These are phyloP conservation scores for Brenthis daphne DNA, from an alignment of 2,888 invertebrate species.

Conservation along the genomic window DNA sequence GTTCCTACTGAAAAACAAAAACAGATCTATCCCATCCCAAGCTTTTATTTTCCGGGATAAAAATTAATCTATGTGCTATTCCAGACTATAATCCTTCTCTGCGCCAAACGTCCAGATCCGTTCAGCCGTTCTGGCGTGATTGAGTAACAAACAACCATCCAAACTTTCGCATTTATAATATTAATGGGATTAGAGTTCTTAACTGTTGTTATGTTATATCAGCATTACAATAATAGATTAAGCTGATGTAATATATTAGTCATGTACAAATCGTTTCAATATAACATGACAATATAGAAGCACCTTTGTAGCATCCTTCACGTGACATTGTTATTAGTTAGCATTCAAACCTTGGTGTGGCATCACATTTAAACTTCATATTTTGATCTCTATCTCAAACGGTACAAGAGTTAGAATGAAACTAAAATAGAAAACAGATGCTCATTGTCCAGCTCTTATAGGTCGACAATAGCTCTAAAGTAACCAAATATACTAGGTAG, in stretches of 20 bases:
- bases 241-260: background rate
- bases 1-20: no score
- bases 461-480: constrained; percentile 32
- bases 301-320: constrained; percentile 25
- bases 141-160: no score
- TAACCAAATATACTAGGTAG: background rate
- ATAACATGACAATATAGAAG: constrained; percentile 14
- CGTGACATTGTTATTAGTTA: constrained; percentile 27
- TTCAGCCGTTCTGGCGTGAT: no score
- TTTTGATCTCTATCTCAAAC: constrained; percentile 12
- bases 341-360: constrained; percentile 29
- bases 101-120: no score
- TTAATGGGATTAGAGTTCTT: no score
- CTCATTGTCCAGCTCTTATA: constrained; percentile 27
- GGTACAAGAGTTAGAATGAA: constrained; percentile 2
- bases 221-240: background rate
- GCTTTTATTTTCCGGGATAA: no score
- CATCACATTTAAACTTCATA: constrained; percentile 15
- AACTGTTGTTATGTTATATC: no score
- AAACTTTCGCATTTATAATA: no score
- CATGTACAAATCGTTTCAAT: background rate
- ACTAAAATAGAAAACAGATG: constrained; percentile 22
- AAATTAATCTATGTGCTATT: no score
- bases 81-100: no score
- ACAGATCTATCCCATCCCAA: no score